phyloP scores from a whole-genome alignment of 2,888 invertebrate genomes.

The Polyploca ridens region DNA sequence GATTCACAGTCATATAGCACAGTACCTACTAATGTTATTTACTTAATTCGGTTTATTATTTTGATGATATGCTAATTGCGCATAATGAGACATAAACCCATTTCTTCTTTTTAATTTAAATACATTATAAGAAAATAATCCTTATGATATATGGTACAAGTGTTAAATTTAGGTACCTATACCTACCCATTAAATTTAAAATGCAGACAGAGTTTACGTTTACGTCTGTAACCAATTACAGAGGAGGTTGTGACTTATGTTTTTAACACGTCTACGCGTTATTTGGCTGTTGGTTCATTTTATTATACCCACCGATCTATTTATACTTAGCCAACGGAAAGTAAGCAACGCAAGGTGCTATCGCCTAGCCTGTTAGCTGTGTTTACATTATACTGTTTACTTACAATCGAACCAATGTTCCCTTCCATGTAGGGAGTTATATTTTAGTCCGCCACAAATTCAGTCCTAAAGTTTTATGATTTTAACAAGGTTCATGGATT shows the following conservation, averaged over 20 bases:
- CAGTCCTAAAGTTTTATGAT: slow-evolving; percentile 6
- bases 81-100: not conserved
- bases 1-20: not conserved
- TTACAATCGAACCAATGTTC: slow-evolving; percentile 41
- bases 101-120: no score
- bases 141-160: no score
- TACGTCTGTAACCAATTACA: slow-evolving; percentile 28
- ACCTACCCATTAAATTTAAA: not conserved
- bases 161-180: no score
- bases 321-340: slow-evolving; percentile 43
- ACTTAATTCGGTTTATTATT: not conserved
- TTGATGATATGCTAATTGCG: not conserved
- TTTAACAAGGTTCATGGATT: slow-evolving; percentile 17
- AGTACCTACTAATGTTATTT: not conserved
- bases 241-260: slow-evolving; percentile 24
- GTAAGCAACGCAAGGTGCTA: slow-evolving; percentile 45
- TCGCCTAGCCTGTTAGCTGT: slow-evolving; percentile 39
- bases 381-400: slow-evolving; percentile 47
- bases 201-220: slow-evolving; percentile 19
- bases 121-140: no score
- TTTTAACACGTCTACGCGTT: slow-evolving; percentile 42
- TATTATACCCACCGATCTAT: slow-evolving; percentile 56
- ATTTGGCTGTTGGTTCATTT: slow-evolving; percentile 47
- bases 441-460: slow-evolving; percentile 19
- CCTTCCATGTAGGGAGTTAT: slow-evolving; percentile 31